Evolutionary conservation across 2,888 invertebrate genomes (phyloP), one percentile per base, ranked within the genome.

Genomic region (Anticlea derivata): DNA sequence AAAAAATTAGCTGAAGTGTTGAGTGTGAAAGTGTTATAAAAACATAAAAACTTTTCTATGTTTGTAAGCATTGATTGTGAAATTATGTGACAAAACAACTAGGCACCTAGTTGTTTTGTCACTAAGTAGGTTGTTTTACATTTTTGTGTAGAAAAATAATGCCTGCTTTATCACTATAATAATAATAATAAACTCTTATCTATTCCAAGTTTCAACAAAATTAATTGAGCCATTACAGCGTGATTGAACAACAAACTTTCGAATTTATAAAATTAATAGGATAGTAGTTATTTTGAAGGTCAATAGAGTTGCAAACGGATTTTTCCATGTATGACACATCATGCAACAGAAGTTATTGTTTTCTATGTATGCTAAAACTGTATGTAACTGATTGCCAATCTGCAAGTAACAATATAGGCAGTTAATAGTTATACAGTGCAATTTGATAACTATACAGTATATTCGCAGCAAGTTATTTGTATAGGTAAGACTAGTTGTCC

Each of bases 311-410:
- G 20, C 22, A 8, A 8, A 33, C 24, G 44, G 34, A 24, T 30
- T 40, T 51, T 46, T 41, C 31, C 31, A 41, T 12, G 29, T 26
- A 26, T 29, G 24, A 34, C 33, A 35, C 29, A 34, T 27, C 31
- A 26, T 10, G n/a, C n/a, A 10, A 22, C 17, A 17, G 5, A 23
- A 46, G n/a, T 35, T 26, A 23, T 38, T 41, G 20, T 37, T 39
- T 46, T 45, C 7, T 40, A 49, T 38, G 33, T 22, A 39, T 47
- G 43, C 22, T 29, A 0, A 43, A 44, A 50, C 17, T 22, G 23
- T 41, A 30, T 24, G 30, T 26, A 23, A 34, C 46, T 47, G 52
- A 53, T 53, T 53, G 52, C 43, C 47, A 48, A 44, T 44, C 38
- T 34, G 22, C 13, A 11, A 33, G 24, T 24, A 22, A 22, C 46